Percentiles rank a stretch among this genome's conserved stretches.
phyloP scores from a whole-genome alignment of 2,797 vertebrate genomes.

The Anniella stebbinsi region DNA sequence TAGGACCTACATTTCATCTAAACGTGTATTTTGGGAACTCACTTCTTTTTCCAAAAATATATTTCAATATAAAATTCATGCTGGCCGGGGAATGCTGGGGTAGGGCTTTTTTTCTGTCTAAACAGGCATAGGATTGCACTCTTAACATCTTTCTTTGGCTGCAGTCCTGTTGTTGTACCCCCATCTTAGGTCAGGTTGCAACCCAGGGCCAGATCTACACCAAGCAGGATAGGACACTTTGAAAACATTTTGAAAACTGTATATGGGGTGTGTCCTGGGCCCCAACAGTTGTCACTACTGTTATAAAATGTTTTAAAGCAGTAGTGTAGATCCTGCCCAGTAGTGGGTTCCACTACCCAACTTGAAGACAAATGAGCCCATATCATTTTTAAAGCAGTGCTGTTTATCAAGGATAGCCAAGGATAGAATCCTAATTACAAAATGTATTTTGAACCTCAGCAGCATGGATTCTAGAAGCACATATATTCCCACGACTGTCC shows the following conservation, averaged over 20 bases:
- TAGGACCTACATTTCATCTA: not conserved
- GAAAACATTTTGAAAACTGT: no score
- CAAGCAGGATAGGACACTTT: no score
- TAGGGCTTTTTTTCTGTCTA: no score
- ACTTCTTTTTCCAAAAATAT: not conserved
- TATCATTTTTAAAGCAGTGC: not conserved
- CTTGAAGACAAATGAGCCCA: not conserved
- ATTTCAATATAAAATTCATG: no score
- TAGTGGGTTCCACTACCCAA: not conserved
- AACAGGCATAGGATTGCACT: no score
- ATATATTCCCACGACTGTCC: not conserved
- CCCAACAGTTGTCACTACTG: no score
- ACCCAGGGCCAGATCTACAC: no score
- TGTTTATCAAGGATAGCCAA: not conserved
- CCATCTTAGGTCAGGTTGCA: no score
- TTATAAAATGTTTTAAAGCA: no score
- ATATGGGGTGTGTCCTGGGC: no score
- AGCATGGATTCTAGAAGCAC: not conserved
- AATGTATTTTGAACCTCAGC: not conserved
- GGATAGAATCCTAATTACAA: not conserved
- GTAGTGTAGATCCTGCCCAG: no score
- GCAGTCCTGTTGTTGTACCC: not conserved
- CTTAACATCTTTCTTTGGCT: not conserved
- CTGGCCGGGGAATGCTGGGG: no score
- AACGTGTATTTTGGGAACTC: not conserved